A percentile compares a stretch with the other conserved stretches of the same genome.
phyloP scores from a whole-genome alignment of 2,113 vertebrate genomes.

The Alaudala cheleensis region DNA sequence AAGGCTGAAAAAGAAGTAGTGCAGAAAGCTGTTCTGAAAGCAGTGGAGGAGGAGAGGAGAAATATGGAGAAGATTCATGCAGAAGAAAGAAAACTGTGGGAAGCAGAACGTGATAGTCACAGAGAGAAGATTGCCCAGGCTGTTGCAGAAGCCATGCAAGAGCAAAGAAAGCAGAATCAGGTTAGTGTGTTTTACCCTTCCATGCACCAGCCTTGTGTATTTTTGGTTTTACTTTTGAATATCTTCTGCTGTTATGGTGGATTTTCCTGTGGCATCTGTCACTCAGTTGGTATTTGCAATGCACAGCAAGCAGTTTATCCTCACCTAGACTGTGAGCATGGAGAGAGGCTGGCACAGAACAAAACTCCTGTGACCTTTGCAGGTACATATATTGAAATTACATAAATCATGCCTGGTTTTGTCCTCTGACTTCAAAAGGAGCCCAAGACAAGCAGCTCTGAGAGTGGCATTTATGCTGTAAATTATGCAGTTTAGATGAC shows the following conservation, averaged over 20 bases:
- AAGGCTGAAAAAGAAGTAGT: constrained; percentile 74
- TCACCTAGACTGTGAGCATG: neutral
- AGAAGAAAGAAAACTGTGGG: constrained; percentile 76
- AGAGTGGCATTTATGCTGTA: neutral
- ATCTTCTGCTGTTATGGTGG: neutral
- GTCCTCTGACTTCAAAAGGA: neutral
- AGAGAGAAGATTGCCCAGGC: constrained; percentile 64
- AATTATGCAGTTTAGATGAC: neutral
- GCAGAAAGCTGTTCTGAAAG: constrained; percentile 68
- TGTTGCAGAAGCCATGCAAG: constrained; percentile 65
- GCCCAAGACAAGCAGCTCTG: neutral
- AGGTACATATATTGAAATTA: neutral
- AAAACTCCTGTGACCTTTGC: neutral
- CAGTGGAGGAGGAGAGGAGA: constrained; percentile 74
- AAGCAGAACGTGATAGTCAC: constrained; percentile 62
- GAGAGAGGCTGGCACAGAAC: neutral
- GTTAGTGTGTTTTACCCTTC: constrained; percentile 45
- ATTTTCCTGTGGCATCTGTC: neutral
- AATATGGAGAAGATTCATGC: constrained; percentile 67
- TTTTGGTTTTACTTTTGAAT: neutral
- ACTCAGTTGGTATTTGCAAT: neutral
- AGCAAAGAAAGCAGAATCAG: constrained; percentile 71
- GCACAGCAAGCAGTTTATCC: neutral
- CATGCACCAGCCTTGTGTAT: neutral
- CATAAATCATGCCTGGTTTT: neutral